Evolutionary conservation across 2,888 invertebrate species (phyloP).

Genomic region (Lasioglossum malachurum): DNA sequence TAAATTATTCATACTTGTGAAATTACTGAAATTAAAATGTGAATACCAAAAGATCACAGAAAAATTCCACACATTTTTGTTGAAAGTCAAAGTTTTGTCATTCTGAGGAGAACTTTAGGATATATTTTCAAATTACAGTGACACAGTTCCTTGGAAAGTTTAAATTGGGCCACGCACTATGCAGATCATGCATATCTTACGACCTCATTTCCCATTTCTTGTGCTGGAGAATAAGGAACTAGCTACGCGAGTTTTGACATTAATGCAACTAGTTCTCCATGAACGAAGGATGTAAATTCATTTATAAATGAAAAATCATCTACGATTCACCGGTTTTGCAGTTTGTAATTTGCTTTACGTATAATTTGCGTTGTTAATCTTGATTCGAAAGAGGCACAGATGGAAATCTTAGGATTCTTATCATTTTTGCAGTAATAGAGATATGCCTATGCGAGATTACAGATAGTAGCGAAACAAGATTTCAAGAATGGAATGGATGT

Average conservation of each 20-base stretch:
- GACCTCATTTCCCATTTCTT: constrained; percentile 37
- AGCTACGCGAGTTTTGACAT: neutral
- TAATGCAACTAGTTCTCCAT: constrained; percentile 7
- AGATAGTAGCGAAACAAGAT: neutral
- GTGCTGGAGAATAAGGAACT: constrained; percentile 16
- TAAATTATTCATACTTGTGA: neutral
- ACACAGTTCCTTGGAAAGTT: neutral
- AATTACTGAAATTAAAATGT: neutral
- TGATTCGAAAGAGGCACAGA: neutral
- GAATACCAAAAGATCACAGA: neutral
- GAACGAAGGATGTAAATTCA: neutral
- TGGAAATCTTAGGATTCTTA: neutral
- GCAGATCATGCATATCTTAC: constrained; percentile 22
- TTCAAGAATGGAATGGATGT: neutral
- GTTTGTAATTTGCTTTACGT: neutral
- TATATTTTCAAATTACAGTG: neutral
- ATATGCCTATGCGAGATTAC: neutral
- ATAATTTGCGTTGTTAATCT: neutral
- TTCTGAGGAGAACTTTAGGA: neutral
- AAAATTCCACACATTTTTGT: neutral
- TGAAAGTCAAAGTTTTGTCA: neutral
- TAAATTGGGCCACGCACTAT: neutral
- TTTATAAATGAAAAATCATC: neutral
- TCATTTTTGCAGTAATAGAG: constrained; percentile 4
- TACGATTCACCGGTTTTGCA: neutral